A percentile compares a stretch with the other conserved stretches of the same genome.
Evolutionary conservation across 2,113 vertebrate species (phyloP).

Genomic region (Zootoca vivipara): DNA sequence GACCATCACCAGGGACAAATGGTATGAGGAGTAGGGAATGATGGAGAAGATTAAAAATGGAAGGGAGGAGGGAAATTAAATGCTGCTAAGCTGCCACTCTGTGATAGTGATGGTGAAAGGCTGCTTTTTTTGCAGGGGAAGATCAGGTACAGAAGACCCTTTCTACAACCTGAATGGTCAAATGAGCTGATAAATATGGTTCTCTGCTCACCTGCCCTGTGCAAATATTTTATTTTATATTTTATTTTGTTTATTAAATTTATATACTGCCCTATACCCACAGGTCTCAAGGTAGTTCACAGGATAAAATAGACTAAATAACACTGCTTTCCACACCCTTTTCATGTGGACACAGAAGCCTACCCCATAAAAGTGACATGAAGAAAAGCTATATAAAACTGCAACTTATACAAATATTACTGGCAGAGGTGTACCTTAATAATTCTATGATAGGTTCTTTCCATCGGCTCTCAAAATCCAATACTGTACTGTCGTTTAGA

Average conservation of each 20-base stretch:
- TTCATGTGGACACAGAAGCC: background rate
- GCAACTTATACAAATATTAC: background rate
- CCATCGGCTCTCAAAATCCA: background rate
- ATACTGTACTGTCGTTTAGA: background rate
- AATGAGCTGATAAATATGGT: background rate
- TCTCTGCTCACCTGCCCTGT: background rate
- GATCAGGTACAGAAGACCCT: too few species aligned
- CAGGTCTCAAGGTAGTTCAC: too few species aligned
- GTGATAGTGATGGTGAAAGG: background rate
- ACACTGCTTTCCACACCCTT: background rate
- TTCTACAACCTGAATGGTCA: background rate
- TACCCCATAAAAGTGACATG: background rate
- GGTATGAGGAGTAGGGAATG: background rate
- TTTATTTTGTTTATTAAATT: too few species aligned
- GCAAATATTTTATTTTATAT: background rate
- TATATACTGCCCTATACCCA: too few species aligned
- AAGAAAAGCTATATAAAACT: background rate
- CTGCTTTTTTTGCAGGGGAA: background rate
- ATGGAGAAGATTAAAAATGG: background rate
- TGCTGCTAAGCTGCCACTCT: background rate
- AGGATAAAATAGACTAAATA: too few species aligned
- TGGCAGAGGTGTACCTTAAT: background rate
- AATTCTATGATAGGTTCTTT: background rate
- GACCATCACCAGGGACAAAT: background rate
- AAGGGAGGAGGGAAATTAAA: background rate